A percentile compares a stretch with the other conserved stretches of the same genome.
phyloP scores from a whole-genome alignment of 2,113 vertebrate genomes.

The Pedetes capensis region DNA sequence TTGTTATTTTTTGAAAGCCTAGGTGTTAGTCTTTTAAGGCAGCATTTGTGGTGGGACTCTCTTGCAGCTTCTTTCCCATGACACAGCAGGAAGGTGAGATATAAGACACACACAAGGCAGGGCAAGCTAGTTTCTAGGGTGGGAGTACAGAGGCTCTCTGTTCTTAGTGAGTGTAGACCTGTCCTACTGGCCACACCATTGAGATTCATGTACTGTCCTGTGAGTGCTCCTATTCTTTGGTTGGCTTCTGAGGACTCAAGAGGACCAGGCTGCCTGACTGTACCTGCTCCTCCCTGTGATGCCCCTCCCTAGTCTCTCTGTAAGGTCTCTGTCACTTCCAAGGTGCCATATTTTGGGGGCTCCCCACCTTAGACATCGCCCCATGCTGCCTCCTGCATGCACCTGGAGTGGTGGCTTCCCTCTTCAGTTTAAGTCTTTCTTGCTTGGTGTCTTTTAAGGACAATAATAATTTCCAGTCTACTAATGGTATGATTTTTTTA shows the following conservation, averaged over 20 bases:
- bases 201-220: rapidly evolving
- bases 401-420: background rate
- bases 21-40: background rate
- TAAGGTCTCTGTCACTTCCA: background rate
- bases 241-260: background rate
- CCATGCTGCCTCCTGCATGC: background rate
- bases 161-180: background rate
- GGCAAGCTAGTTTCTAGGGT: background rate
- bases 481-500: rapidly evolving
- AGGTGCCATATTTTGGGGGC: background rate
- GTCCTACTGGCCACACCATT: background rate
- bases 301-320: background rate
- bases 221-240: too few species aligned
- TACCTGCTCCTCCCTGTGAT: background rate
- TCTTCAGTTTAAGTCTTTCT: background rate
- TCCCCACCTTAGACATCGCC: too few species aligned
- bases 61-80: background rate
- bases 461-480: rapidly evolving
- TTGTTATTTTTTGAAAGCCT: background rate
- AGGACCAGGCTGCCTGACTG: background rate
- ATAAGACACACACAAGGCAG: rapidly evolving
- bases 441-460: background rate
- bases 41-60: background rate
- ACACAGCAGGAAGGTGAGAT: background rate
- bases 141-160: background rate